Evolutionary conservation across 2,113 vertebrate genomes (phyloP).

Genomic region (Nicator chloris): DNA sequence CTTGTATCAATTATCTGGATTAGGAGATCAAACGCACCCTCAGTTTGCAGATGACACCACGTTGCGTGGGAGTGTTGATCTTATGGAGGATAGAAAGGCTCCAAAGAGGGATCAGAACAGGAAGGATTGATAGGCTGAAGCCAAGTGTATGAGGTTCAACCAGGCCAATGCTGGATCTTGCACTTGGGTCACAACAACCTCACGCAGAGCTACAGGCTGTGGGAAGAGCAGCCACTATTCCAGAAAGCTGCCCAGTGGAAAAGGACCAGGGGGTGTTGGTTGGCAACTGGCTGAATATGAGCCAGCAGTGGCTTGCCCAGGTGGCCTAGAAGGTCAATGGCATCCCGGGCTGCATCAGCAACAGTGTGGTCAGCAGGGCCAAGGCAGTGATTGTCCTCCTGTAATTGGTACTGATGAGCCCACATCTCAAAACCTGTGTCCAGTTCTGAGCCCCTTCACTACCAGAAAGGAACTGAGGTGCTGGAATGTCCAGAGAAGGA

Average conservation of each 20-base stretch:
- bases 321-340: not conserved
- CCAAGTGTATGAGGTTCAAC: not conserved
- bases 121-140: not conserved
- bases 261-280: fast-evolving
- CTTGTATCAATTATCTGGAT: not conserved
- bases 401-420: not conserved
- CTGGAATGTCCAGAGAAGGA: not conserved
- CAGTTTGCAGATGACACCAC: not conserved
- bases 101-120: not conserved
- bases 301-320: not conserved
- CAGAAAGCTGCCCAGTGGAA: not conserved
- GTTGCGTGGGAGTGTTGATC: fast-evolving
- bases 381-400: not conserved
- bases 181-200: not conserved
- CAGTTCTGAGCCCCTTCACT: not conserved
- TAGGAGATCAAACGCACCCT: not conserved
- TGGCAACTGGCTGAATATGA: not conserved
- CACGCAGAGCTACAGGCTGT: fast-evolving
- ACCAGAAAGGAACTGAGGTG: not conserved
- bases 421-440: fast-evolving
- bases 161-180: fast-evolving
- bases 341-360: not conserved
- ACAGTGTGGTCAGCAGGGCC: not conserved
- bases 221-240: too few relatives aligned
- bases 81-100: not conserved